Evolutionary conservation across 2,888 invertebrate genomes (phyloP).

Genomic region (Lissocephala sabroskyi): DNA sequence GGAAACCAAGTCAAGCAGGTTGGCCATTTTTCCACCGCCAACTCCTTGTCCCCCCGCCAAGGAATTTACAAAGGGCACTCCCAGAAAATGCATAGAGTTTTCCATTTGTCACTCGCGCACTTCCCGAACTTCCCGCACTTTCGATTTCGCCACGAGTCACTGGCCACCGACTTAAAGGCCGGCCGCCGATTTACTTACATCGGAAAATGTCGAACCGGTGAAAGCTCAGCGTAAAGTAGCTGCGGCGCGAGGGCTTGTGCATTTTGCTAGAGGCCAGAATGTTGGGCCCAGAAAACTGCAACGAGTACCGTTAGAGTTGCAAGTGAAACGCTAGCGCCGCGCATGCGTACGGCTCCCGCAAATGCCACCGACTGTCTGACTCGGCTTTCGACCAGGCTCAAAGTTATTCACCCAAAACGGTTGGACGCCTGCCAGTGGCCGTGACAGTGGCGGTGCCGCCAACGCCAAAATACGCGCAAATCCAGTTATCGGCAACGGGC

Average conservation of each 20-base stretch:
- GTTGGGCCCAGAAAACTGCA: slow-evolving; percentile 19
- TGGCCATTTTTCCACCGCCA: too few species aligned
- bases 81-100: too few species aligned
- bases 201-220: slow-evolving; percentile 66
- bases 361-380: slow-evolving; percentile 50
- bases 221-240: slow-evolving; percentile 65
- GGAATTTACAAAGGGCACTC: too few species aligned
- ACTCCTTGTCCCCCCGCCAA: too few species aligned
- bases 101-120: too few species aligned
- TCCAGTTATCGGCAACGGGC: slow-evolving; percentile 10
- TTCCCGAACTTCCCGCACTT: too few species aligned
- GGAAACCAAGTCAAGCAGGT: too few species aligned
- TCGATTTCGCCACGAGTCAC: too few species aligned
- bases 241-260: slow-evolving; percentile 62
- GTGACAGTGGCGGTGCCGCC: slow-evolving; percentile 7
- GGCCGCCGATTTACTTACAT: slow-evolving; percentile 59
- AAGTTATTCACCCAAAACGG: slow-evolving; percentile 60
- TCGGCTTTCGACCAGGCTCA: slow-evolving; percentile 42
- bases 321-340: background rate
- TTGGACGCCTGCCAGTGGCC: too few species aligned
- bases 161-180: too few species aligned
- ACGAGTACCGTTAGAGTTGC: background rate
- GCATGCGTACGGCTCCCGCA: slow-evolving; percentile 22
- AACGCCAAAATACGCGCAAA: slow-evolving; percentile 17
- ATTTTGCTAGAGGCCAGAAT: slow-evolving; percentile 58